phyloP scores from a whole-genome alignment of 1,140 invertebrate species.

The Philotrypesis tridentata region DNA sequence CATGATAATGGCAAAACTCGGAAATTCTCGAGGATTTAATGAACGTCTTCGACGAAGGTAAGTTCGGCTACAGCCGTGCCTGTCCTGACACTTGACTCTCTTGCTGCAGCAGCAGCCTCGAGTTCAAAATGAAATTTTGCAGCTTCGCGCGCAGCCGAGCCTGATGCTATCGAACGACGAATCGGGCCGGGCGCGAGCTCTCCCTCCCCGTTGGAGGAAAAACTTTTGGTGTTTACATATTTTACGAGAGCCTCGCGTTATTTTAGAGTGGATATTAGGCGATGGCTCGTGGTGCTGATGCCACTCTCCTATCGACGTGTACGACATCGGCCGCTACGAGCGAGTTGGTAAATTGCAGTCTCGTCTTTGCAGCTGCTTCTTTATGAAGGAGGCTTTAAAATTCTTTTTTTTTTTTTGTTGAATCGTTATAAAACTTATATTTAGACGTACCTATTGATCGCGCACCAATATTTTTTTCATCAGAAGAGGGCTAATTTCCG shows the following conservation, averaged over 20 bases:
- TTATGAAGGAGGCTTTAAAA: too few relatives aligned
- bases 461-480: too few relatives aligned
- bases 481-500: too few relatives aligned
- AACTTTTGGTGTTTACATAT: not conserved
- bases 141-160: not conserved
- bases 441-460: too few relatives aligned
- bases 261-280: not conserved
- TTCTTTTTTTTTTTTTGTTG: too few relatives aligned
- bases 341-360: not conserved
- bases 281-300: not conserved
- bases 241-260: not conserved
- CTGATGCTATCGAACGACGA: not conserved
- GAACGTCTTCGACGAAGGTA: constrained; percentile 40
- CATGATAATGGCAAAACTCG: constrained; percentile 44
- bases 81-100: not conserved
- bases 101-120: not conserved
- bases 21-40: constrained; percentile 46
- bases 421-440: too few relatives aligned
- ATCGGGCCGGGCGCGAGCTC: not conserved
- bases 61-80: not conserved
- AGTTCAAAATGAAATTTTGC: constrained; percentile 11
- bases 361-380: too few relatives aligned
- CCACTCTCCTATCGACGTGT: not conserved
- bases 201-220: not conserved
- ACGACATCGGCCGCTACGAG: not conserved